These are phyloP conservation scores for Standfussiana lucernea DNA, from an alignment of 2,888 invertebrate genomes.

Conservation along the genomic window DNA sequence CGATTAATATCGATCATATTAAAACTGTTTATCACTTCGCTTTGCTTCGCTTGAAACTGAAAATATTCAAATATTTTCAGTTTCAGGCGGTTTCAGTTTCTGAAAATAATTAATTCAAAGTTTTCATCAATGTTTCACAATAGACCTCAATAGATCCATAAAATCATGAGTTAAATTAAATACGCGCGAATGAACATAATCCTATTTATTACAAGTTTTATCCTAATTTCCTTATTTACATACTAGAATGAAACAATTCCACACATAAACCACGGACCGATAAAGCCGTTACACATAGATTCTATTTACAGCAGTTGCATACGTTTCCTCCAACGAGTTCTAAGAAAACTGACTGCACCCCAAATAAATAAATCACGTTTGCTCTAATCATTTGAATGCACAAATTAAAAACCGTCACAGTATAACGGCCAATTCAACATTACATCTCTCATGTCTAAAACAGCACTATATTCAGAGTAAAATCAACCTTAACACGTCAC, in stretches of 20 bases:
- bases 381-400: slow-evolving; percentile 66
- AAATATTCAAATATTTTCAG: too few species aligned
- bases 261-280: slow-evolving; percentile 44
- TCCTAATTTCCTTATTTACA: slow-evolving; percentile 51
- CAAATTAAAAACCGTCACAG: slow-evolving; percentile 74
- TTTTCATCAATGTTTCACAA: background rate
- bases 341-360: slow-evolving; percentile 57
- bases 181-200: background rate
- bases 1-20: background rate
- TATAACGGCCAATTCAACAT: slow-evolving; percentile 59
- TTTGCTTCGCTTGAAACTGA: too few species aligned
- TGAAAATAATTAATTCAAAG: background rate
- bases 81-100: too few species aligned
- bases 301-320: slow-evolving; percentile 59
- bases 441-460: slow-evolving; percentile 66
- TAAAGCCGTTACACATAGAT: slow-evolving; percentile 41
- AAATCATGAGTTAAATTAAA: background rate
- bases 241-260: slow-evolving; percentile 42
- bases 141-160: background rate
- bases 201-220: background rate
- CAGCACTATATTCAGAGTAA: slow-evolving; percentile 53
- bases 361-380: slow-evolving; percentile 64
- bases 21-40: background rate
- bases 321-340: slow-evolving; percentile 47
- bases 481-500: slow-evolving; percentile 58